Conservation (phyloP, 2,888 invertebrate species). For the Itoplectis maculator region DNA sequence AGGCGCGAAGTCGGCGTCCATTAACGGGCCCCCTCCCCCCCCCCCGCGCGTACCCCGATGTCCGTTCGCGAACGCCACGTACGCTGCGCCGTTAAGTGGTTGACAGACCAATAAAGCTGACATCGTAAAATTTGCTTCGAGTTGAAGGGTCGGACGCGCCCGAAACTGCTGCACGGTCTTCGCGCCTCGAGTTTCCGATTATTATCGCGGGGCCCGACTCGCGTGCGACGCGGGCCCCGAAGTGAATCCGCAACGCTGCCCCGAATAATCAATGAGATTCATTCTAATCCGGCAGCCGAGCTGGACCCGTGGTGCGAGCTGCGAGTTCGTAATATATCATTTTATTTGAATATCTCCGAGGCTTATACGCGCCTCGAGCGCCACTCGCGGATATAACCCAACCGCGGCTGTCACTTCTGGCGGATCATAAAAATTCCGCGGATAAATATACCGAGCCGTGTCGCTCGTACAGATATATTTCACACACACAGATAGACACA, state of each 20-base stretch:
- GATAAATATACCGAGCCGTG: conserved; percentile 28
- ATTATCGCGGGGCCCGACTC: conserved; percentile 44
- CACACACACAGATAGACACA: too few relatives aligned
- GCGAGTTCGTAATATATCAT: conserved; percentile 36
- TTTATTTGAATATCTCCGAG: conserved; percentile 46
- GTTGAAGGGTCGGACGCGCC: conserved; percentile 43
- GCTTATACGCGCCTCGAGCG: conserved; percentile 30
- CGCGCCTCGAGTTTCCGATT: conserved; percentile 66
- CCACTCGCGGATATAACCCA: conserved; percentile 20
- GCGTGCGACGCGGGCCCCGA: conserved; percentile 4
- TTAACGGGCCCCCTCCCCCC: conserved; percentile 37
- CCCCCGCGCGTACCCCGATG: conserved; percentile 46
- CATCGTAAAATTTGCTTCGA: conserved; percentile 68
- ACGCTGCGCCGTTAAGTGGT: conserved; percentile 69
- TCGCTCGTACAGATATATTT: too few relatives aligned
- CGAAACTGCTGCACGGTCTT: conserved; percentile 40
- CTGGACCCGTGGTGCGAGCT: too few relatives aligned
- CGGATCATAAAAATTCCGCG: conserved; percentile 55
- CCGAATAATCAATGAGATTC: conserved; percentile 54
- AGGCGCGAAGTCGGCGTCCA: conserved; percentile 58
- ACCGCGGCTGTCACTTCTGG: conserved; percentile 44
- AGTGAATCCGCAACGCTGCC: conserved; percentile 1
- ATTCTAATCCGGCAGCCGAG: conserved; percentile 38
- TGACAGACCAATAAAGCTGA: conserved; percentile 72
- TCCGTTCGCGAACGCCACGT: conserved; percentile 53